A percentile compares a stretch with the other conserved stretches of the same genome.
phyloP scores from a whole-genome alignment of 2,888 invertebrate species.

The Drosophila kanekoi region DNA sequence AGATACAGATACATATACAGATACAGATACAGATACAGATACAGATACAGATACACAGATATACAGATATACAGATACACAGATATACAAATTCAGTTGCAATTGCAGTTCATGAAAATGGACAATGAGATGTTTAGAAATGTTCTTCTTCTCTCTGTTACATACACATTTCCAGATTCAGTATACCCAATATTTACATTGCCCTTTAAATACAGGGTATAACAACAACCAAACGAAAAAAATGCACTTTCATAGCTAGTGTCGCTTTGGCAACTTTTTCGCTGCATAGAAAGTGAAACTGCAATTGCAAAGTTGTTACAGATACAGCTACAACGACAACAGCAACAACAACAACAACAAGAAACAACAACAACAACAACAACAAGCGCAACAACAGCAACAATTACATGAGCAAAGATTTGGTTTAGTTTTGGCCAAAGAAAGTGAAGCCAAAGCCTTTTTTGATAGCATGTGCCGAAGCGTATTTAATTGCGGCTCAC shows the following conservation, averaged over 20 bases:
- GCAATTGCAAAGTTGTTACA: conserved; percentile 66
- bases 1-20: background rate
- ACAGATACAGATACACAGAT: background rate
- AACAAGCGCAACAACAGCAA: conserved; percentile 33
- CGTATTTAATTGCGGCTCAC: conserved; percentile 8
- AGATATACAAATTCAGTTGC: too few relatives aligned
- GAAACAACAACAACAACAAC: conserved; percentile 51
- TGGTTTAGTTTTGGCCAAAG: conserved; percentile 58
- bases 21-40: background rate
- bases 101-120: too few relatives aligned
- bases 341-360: conserved; percentile 12
- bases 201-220: conserved; percentile 6
- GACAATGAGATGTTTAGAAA: too few relatives aligned
- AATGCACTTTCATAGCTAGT: conserved; percentile 76
- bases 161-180: too few relatives aligned
- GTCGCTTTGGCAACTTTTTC: conserved; percentile 55
- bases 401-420: conserved; percentile 70
- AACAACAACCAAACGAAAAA: conserved; percentile 23
- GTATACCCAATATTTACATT: too few relatives aligned
- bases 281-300: conserved; percentile 74
- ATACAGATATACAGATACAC: too few relatives aligned
- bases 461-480: conserved; percentile 26
- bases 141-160: too few relatives aligned
- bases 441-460: conserved; percentile 60
- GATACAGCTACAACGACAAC: conserved; percentile 29